Evolutionary conservation across 2,888 invertebrate species (phyloP).

Genomic region (Conchocele bisecta): DNA sequence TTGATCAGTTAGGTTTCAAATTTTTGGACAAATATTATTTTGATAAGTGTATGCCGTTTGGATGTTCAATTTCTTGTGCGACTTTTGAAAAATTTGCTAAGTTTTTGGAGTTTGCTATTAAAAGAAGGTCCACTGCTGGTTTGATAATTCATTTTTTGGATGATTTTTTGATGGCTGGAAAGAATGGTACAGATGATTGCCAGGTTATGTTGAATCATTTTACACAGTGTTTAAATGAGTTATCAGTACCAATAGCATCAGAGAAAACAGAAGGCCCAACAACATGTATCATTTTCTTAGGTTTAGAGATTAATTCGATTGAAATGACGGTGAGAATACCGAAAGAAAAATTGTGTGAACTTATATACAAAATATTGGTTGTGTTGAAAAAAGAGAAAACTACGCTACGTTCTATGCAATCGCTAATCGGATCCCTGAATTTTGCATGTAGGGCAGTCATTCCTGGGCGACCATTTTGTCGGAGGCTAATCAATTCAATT

Average conservation of each 20-base stretch:
- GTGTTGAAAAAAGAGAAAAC: constrained; percentile 3
- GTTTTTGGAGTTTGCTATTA: constrained; percentile 3
- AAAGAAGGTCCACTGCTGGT: neutral
- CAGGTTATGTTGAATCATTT: neutral
- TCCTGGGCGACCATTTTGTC: constrained; percentile 4
- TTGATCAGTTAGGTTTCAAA: constrained; percentile 19
- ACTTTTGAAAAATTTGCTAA: constrained; percentile 12
- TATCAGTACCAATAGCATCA: constrained; percentile 13
- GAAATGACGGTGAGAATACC: constrained; percentile 27
- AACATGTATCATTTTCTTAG: constrained; percentile 6
- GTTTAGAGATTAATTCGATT: constrained; percentile 24
- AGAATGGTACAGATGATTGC: neutral
- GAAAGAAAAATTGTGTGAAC: constrained; percentile 12
- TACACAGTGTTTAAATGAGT: neutral
- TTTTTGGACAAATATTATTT: constrained; percentile 22
- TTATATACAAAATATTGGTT: neutral
- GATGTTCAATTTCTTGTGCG: constrained; percentile 16
- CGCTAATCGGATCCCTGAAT: constrained; percentile 11
- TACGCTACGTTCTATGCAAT: constrained; percentile 19
- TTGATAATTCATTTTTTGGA: constrained; percentile 28
- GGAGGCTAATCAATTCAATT: constrained; percentile 11
- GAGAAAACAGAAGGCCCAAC: constrained; percentile 16
- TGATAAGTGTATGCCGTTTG: constrained; percentile 30
- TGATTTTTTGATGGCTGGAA: constrained; percentile 26
- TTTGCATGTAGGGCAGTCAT: constrained; percentile 6